Evolutionary conservation across 1,140 invertebrate genomes (phyloP), one percentile per base, ranked within the genome.

Genomic region (Drosophila ohnishii): DNA sequence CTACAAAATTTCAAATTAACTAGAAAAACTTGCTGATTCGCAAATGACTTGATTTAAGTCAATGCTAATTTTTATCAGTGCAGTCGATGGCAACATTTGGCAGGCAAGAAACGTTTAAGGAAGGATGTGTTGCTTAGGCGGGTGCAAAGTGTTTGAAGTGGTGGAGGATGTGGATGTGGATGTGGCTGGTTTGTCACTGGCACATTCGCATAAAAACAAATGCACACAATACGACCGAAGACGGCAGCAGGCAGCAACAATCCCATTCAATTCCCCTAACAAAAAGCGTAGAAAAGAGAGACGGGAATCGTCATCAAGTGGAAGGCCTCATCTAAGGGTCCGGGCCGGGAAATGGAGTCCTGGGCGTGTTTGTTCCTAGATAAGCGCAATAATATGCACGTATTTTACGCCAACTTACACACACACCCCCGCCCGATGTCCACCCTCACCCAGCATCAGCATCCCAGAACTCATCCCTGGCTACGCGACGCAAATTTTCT

Each of bases 351-450:
- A 73, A 74, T 80, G 82, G 64, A 84, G 59, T 65, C 71, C 61
- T 72, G 79, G 83, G 84, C 84, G 84, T 87, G 83, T 87, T 87
- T 87, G 84, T 83, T 88, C 72, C 72, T 75, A 87, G 83, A 87
- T 87, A 87, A 87, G 83, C 83, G 80, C 84, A 79, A 87, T 87
- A 87, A 87, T 87, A 87, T 87, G 83, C 84, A 87, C 83, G 83
- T 80, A 87, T 88, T 87, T 87, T 83, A 87, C 79, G 80, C 64
- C 70, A 65, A 65, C 37, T 75, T 45, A 70, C 65, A 71, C 67
- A 40, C 39, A 53, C 25, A 28, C 37, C 34, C 25, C 55, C 42
- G 39, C 45, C 40, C 40, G 14, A n/a, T 16, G 25, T 22, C 35
- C n/a, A 10, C 42, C 57, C 13, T 13, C 48, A 30, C 19, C n/a